phyloP scores from a whole-genome alignment of 2,113 vertebrate species.

The Lepus europaeus region DNA sequence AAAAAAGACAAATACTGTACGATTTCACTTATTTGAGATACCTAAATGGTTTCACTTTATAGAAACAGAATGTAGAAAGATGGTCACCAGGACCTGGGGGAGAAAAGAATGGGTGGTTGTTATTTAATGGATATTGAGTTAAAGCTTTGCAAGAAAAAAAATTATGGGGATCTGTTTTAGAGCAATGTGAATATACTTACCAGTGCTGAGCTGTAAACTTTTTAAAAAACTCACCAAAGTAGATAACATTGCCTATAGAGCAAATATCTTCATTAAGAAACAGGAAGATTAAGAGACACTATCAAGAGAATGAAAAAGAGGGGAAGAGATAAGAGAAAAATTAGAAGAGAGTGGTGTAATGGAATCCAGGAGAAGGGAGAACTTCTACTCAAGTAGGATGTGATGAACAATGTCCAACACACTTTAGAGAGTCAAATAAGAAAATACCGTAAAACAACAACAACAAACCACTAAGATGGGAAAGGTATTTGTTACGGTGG shows the following conservation, averaged over 20 bases:
- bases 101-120: not conserved
- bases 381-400: not conserved
- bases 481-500: too few species aligned
- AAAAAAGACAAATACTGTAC: not conserved
- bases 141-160: conserved; percentile 10
- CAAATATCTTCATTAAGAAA: conserved; percentile 18
- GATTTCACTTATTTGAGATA: not conserved
- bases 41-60: not conserved
- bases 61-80: conserved; percentile 4
- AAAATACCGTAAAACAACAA: conserved; percentile 10
- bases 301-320: not conserved
- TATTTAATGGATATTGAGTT: conserved; percentile 11
- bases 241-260: not conserved
- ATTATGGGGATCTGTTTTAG: not conserved
- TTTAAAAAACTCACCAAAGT: not conserved
- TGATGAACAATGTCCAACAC: not conserved
- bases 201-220: not conserved
- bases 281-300: not conserved
- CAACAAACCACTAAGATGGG: too few species aligned
- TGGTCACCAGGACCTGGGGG: not conserved
- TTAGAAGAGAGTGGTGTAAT: not conserved
- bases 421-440: not conserved
- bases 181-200: conserved; percentile 26
- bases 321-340: not conserved
- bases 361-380: conserved; percentile 38